Base-by-base conservation (phyloP, 2,797 vertebrate species). In the Anolis apletophallus region DNA sequence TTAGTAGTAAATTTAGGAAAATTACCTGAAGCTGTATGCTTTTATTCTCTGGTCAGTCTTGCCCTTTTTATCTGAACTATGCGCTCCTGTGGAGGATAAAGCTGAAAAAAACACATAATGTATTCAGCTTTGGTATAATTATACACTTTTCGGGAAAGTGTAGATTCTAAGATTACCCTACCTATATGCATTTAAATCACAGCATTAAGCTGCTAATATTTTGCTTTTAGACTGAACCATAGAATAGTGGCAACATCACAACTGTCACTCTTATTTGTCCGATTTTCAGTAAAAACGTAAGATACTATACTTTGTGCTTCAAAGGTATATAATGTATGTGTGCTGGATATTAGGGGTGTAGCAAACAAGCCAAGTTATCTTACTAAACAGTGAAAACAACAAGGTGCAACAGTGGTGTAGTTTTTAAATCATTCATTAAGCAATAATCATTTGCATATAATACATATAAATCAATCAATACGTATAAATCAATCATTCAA, bases 1-100 rank as follows among this genome's bases (percentile, higher is more conserved):
- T 89, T 89, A 86, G 88, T 83, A 86, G 84, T 86, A 50, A 83
- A 83, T 86, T 86, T 89, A 79, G 81, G 59, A 75, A 89, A 89
- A 89, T 89, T 89, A 89, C 81, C 69, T 89, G 88, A 80, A 80
- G 36, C 84, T 83, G 61, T 89, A 85, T 83, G 76, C 80, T 89
- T 89, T 83, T 85, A 89, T 86, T 86, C 81, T 86, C 59, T 86
- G 88, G 88, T 86, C 84, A 86, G 69, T 80, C 84, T 89, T 86
- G 88, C 69, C 77, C 61, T 81, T 86, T 89, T 89, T 89, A 85
- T 89, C 75, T 84, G 84, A 89, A 83, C 84, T 88, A 14, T 73
- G 46, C 0, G 50, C 3, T 32, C 40, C 3, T 85, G 81, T 81
- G 87, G 84, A 75, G 61, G 32, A 78, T 83, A 79, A 91, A 84